Evolutionary conservation across 2,797 vertebrate genomes (phyloP).

Genomic region (Xenopus petersii): DNA sequence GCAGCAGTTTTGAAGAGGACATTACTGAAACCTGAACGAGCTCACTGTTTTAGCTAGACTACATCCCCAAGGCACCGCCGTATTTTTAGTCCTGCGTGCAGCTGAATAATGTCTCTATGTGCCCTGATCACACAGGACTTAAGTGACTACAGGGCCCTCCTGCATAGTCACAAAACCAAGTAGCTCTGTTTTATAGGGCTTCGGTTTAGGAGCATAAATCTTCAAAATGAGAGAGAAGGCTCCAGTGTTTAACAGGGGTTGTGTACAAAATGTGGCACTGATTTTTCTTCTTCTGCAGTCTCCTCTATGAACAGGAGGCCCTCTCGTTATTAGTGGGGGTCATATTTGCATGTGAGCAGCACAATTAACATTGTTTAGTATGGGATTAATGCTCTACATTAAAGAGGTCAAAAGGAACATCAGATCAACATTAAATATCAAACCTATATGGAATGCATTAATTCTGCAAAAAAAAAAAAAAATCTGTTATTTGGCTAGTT

Average conservation of each 20-base stretch:
- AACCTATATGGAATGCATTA: neutral
- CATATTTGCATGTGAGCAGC: neutral
- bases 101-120: constrained; percentile 47
- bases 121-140: constrained; percentile 36
- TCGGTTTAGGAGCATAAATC: constrained; percentile 23
- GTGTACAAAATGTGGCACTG: neutral
- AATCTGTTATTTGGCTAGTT: too few relatives aligned
- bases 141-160: constrained; percentile 40
- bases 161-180: constrained; percentile 30
- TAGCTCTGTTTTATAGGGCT: constrained; percentile 25
- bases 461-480: too few relatives aligned
- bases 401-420: too few relatives aligned
- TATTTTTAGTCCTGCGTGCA: constrained; percentile 37
- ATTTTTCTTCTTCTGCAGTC: neutral
- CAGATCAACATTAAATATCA: too few relatives aligned
- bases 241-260: constrained; percentile 26
- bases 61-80: constrained; percentile 38
- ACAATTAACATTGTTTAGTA: neutral
- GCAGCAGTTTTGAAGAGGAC: constrained; percentile 38
- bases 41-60: constrained; percentile 43
- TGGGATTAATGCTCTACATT: too few relatives aligned
- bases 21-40: constrained; percentile 40
- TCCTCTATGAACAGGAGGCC: neutral
- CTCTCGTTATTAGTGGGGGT: neutral
- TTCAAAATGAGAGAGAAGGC: constrained; percentile 9